A percentile compares a stretch with the other conserved stretches of the same genome.
phyloP scores from a whole-genome alignment of 2,113 vertebrate genomes.

The Thermophis baileyi region DNA sequence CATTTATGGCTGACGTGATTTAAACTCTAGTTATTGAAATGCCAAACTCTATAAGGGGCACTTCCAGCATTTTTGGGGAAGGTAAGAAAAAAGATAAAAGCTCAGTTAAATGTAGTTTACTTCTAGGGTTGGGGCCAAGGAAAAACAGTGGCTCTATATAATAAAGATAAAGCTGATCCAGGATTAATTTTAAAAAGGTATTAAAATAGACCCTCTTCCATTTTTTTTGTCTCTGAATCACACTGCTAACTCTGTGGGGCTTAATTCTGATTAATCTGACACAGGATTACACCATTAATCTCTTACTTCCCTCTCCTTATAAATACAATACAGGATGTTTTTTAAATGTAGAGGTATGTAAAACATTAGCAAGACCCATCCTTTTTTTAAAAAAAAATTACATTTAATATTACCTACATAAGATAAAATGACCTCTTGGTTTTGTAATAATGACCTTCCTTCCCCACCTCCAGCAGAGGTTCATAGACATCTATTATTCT shows the following conservation, averaged over 20 bases:
- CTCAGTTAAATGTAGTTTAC: neutral
- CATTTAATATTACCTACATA: neutral
- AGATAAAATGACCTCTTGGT: neutral
- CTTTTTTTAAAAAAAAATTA: neutral
- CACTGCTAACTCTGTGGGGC: neutral
- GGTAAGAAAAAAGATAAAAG: neutral
- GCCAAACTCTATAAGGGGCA: neutral
- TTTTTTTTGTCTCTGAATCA: neutral
- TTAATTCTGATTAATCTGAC: neutral
- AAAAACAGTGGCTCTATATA: neutral
- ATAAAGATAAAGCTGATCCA: neutral
- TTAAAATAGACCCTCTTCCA: neutral
- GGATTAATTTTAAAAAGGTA: neutral
- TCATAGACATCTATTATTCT: neutral
- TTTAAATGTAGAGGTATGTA: neutral
- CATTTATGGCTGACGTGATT: neutral
- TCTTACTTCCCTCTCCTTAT: neutral
- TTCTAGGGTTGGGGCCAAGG: neutral
- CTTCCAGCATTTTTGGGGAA: neutral
- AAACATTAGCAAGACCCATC: neutral
- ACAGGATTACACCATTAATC: neutral
- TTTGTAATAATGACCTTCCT: neutral
- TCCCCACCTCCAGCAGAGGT: neutral
- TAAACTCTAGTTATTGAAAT: neutral
- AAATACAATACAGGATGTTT: neutral